phyloP scores from a whole-genome alignment of 2,113 vertebrate genomes.

The Gnathonemus longibarbis region DNA sequence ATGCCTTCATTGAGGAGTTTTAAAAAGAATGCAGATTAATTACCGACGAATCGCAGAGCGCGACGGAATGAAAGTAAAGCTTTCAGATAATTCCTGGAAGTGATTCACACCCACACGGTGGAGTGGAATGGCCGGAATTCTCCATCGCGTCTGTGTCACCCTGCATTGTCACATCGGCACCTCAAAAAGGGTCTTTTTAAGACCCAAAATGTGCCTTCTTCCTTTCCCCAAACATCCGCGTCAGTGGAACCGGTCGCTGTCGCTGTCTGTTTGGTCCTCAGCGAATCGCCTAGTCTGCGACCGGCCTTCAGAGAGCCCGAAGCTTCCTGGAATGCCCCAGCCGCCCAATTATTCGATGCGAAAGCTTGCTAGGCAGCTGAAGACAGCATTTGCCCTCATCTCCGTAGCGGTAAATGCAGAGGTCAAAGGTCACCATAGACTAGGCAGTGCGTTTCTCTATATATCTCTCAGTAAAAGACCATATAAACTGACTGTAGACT shows the following conservation, averaged over 20 bases:
- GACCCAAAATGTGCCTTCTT: background rate
- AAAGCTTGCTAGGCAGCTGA: background rate
- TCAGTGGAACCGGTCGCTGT: background rate
- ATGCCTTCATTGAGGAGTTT: slow-evolving; percentile 5
- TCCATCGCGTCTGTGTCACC: background rate
- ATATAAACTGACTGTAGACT: background rate
- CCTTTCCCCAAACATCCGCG: background rate
- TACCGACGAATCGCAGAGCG: background rate
- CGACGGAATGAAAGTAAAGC: background rate
- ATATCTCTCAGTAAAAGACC: background rate
- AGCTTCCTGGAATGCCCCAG: background rate
- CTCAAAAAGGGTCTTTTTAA: background rate
- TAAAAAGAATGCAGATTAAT: background rate
- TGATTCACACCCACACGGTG: background rate
- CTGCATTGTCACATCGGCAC: background rate
- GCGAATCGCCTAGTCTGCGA: background rate
- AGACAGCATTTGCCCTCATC: background rate
- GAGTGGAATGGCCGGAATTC: background rate
- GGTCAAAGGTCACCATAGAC: background rate
- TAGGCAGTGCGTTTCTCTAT: background rate
- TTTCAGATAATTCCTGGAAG: background rate
- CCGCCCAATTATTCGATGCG: background rate
- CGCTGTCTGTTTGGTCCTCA: background rate
- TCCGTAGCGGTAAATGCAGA: background rate
- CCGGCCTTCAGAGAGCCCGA: background rate